These are phyloP conservation scores for Hippolais icterina DNA, from an alignment of 2,113 vertebrate genomes.

Conservation along the genomic window DNA sequence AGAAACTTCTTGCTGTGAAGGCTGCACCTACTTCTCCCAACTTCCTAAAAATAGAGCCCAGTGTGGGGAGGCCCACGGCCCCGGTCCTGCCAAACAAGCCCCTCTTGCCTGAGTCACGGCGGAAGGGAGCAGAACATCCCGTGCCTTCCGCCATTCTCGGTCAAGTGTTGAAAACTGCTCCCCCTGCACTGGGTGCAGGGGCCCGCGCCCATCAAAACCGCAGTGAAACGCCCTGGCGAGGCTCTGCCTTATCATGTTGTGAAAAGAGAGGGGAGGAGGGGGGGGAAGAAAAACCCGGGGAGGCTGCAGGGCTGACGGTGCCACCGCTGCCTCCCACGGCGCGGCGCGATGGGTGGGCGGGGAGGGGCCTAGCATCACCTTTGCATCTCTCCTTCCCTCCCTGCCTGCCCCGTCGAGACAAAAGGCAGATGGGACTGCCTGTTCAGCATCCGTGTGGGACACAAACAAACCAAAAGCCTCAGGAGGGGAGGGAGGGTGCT, in stretches of 20 bases:
- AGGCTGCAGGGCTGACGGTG: background rate
- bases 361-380: background rate
- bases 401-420: accelerated
- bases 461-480: background rate
- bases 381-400: background rate
- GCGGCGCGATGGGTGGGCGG: background rate
- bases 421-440: accelerated
- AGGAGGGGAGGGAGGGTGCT: background rate
- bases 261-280: background rate
- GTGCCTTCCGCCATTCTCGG: accelerated
- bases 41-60: constrained; percentile 57
- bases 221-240: background rate
- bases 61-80: background rate
- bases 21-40: background rate
- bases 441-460: background rate
- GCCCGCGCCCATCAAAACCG: background rate
- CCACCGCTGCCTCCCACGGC: background rate
- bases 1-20: constrained; percentile 32
- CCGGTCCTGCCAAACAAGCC: background rate
- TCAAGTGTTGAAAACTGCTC: background rate
- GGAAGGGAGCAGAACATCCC: background rate
- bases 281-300: background rate
- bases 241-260: background rate
- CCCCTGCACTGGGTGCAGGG: background rate
- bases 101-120: background rate